Evolutionary conservation across 2,113 vertebrate species (phyloP).

Genomic region (Phylloscopus whistleri): DNA sequence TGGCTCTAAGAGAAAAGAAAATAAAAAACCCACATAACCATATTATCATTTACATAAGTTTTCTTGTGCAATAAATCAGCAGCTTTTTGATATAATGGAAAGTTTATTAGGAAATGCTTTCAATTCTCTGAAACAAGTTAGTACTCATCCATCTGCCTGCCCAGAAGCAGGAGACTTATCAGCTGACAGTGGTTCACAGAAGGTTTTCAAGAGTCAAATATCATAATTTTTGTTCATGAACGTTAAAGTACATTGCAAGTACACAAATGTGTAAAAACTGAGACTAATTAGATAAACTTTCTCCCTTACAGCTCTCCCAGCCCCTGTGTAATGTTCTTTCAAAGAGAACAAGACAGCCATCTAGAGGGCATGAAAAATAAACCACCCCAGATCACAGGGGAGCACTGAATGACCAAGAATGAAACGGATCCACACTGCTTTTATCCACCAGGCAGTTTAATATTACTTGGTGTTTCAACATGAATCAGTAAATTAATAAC

Average conservation of each 20-base stretch:
- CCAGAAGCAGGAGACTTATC: background rate
- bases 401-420: background rate
- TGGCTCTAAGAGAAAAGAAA: too few relatives aligned
- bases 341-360: conserved; percentile 64
- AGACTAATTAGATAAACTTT: background rate
- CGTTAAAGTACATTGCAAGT: background rate
- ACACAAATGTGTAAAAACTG: background rate
- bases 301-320: background rate
- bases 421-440: background rate
- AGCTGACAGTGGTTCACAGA: background rate
- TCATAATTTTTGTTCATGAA: background rate
- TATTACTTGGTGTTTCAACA: background rate
- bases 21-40: background rate
- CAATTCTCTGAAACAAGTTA: background rate
- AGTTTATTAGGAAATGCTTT: background rate
- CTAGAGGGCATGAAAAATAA: conserved; percentile 34
- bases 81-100: background rate
- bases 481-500: background rate
- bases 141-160: background rate
- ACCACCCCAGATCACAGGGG: background rate
- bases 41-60: background rate
- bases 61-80: background rate
- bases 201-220: background rate
- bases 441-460: background rate
- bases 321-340: background rate